These are phyloP conservation scores for Pocillopora meandrina DNA, from an alignment of 92 coral and sea anemone species.

Conservation along the genomic window DNA sequence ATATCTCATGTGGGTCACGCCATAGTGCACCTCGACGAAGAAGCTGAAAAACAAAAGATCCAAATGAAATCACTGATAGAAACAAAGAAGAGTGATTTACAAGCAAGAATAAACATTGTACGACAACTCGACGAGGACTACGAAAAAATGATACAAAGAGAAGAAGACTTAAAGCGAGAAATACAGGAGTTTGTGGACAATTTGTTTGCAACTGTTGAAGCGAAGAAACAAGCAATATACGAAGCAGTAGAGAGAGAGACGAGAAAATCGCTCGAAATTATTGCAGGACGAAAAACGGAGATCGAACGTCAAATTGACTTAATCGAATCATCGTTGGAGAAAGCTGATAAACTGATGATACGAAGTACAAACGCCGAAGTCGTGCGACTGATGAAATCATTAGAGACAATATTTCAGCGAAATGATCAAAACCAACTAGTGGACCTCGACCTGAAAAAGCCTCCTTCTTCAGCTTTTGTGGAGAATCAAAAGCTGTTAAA, in stretches of 20 bases:
- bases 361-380: not conserved
- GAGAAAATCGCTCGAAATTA: not conserved
- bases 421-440: too few relatives aligned
- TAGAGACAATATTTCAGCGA: not conserved
- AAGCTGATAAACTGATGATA: not conserved
- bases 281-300: not conserved
- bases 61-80: not conserved
- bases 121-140: not conserved
- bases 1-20: too few relatives aligned
- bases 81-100: not conserved
- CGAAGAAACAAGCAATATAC: not conserved
- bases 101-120: not conserved
- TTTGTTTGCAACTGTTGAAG: not conserved
- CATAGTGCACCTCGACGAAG: too few relatives aligned
- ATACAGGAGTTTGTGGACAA: not conserved
- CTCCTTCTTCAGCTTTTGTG: too few relatives aligned
- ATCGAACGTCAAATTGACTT: not conserved
- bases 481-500: too few relatives aligned
- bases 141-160: not conserved
- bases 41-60: not conserved
- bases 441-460: too few relatives aligned
- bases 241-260: not conserved
- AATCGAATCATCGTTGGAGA: constrained; percentile 5
- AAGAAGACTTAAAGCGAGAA: not conserved
- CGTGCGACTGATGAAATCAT: not conserved